These are phyloP conservation scores for Alouatta palliata DNA, from an alignment of 2,113 vertebrate species.

Conservation along the genomic window DNA sequence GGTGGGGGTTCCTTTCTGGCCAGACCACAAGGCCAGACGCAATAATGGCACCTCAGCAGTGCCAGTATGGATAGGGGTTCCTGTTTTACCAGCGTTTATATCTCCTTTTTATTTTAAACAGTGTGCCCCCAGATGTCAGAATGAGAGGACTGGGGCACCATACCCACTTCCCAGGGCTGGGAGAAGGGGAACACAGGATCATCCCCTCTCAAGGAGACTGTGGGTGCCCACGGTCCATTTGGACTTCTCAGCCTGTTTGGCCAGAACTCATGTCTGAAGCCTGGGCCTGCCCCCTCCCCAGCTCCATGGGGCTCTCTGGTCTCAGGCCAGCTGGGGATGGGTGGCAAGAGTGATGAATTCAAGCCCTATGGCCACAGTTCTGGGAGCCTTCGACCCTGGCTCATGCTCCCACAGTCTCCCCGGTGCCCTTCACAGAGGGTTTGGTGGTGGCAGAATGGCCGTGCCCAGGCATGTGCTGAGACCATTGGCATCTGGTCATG, in stretches of 20 bases:
- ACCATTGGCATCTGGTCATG: not conserved
- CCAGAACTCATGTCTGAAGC: not conserved
- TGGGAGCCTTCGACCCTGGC: not conserved
- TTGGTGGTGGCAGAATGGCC: not conserved
- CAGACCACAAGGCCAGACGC: conserved; percentile 33
- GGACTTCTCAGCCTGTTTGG: not conserved
- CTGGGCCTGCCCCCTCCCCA: not conserved
- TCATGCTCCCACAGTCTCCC: fast-evolving
- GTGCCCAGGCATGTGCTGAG: not conserved
- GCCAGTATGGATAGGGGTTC: not conserved
- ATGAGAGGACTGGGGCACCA: not conserved
- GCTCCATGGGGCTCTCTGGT: not conserved
- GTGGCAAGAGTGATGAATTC: not conserved
- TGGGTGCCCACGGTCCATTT: not conserved
- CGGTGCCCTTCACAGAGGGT: not conserved
- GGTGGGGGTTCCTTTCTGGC: not conserved
- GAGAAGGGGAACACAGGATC: not conserved
- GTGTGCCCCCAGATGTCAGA: not conserved
- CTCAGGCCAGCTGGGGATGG: not conserved
- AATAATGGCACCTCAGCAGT: conserved; percentile 29
- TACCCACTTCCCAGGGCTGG: not conserved
- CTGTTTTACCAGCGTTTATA: conserved; percentile 5
- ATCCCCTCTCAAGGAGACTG: not conserved
- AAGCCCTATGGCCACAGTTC: not conserved
- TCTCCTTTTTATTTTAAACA: conserved; percentile 48